Percentiles rank a stretch among this genome's conserved stretches.
Evolutionary conservation across 1,140 invertebrate species (phyloP).

Genomic region (Venustaconcha ellipsiformis): DNA sequence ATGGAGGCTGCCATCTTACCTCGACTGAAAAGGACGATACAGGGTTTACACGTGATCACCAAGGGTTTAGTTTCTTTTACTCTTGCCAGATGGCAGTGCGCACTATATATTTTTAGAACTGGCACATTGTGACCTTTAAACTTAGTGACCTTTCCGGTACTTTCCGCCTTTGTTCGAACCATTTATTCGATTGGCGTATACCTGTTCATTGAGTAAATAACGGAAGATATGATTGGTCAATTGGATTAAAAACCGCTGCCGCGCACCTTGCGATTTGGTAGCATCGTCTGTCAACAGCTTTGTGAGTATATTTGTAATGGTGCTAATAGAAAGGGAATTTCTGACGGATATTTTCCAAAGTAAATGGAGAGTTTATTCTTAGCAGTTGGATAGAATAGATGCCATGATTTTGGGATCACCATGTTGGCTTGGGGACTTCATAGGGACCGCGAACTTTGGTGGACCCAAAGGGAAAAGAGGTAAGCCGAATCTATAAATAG

Average conservation of each 20-base stretch:
- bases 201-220: slow-evolving; percentile 7
- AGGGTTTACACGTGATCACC: slow-evolving; percentile 11
- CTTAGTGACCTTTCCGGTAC: background rate
- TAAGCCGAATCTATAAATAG: too few relatives aligned
- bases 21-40: slow-evolving; percentile 1
- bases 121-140: too few relatives aligned
- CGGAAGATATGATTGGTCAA: slow-evolving; percentile 22
- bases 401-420: slow-evolving; percentile 13
- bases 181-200: slow-evolving; percentile 26
- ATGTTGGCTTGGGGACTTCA: background rate
- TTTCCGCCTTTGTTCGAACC: background rate
- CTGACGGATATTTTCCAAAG: too few relatives aligned
- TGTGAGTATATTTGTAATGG: too few relatives aligned
- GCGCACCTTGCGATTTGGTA: slow-evolving; percentile 20
- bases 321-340: too few relatives aligned
- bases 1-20: slow-evolving; percentile 29
- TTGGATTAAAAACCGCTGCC: slow-evolving; percentile 4
- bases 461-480: too few relatives aligned
- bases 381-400: slow-evolving; percentile 7
- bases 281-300: slow-evolving; percentile 17
- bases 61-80: background rate
- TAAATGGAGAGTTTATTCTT: too few relatives aligned
- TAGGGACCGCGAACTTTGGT: too few relatives aligned
- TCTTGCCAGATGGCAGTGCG: slow-evolving; percentile 6
- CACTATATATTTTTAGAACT: background rate